Evolutionary conservation across 2,797 vertebrate species (phyloP), one percentile per base, ranked within the genome.

Genomic region (Aulostomus chinensis): DNA sequence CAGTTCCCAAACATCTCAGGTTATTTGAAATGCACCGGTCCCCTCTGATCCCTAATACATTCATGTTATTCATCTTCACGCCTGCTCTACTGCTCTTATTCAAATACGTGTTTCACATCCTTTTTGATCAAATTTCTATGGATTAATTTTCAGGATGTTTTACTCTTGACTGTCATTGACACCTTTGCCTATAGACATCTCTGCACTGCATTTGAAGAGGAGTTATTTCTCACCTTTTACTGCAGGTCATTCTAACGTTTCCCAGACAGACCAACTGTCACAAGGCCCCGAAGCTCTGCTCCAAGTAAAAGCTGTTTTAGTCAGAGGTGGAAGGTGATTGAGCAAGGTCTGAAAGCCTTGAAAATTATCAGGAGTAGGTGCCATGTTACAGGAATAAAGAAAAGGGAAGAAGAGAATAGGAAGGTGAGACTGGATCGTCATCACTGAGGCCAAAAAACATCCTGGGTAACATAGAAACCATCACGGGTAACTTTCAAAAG

Each of bases 71-170:
- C 72, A 73, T 70, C 56, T 60, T 58, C 41, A 67, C 36, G 43
- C 73, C 66, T 68, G 54, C 58, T 50, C 47, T 36, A 40, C 36
- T 35, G 46, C 11, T 52, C 58, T 64, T 64, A 54, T 61, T 73
- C 60, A 73, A 80, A 81, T 73, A 58, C 65, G 68, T 77, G 32
- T 58, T 76, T 75, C 48, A 65, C 48, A 68, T 72, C 60, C 41
- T 64, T 76, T 7, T 74, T 73, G 58, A 78, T 82, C 61, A 73
- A 74, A 73, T 80, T 73, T 79, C 61, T 70, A 77, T 65, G 56
- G 65, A 71, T 58, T 75, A 48, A 73, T 77, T 69, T 73, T 21
- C 45, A 25, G 41, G 58, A 70, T 63, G 40, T 69, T 58, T 51
- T 46, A 61, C 4, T 16, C 10, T 35, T 35, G 15, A 21, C 20